A percentile compares a stretch with the other conserved stretches of the same genome.
phyloP scores from a whole-genome alignment of 2,797 vertebrate species.

The Chelon auratus region DNA sequence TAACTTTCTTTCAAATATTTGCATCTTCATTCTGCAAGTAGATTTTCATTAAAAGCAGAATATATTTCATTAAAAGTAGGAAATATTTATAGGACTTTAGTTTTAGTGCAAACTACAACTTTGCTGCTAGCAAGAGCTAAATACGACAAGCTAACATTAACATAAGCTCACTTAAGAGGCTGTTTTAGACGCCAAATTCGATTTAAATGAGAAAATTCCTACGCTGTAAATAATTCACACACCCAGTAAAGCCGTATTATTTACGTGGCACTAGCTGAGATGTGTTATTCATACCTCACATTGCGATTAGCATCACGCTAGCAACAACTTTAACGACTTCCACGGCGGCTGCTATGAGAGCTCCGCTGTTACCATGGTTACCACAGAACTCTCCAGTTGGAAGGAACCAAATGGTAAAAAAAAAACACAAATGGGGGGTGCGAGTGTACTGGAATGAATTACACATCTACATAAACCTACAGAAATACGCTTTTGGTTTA shows the following conservation, averaged over 20 bases:
- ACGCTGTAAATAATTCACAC: not conserved
- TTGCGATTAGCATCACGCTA: slow-evolving; percentile 7
- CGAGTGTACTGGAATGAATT: not conserved
- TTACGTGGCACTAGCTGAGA: not conserved
- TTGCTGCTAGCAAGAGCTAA: no score
- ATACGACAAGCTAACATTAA: no score
- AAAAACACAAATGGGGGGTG: not conserved
- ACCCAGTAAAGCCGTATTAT: not conserved
- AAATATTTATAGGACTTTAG: no score
- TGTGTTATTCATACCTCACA: slow-evolving; percentile 5
- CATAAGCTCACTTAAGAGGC: no score
- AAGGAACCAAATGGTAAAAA: not conserved
- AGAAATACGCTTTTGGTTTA: not conserved
- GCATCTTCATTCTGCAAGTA: no score
- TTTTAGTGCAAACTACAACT: no score
- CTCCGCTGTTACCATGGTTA: not conserved
- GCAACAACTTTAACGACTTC: not conserved
- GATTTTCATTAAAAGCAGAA: not conserved
- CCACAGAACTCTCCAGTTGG: not conserved
- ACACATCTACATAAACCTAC: not conserved
- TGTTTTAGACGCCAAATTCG: no score
- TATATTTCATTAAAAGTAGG: no score
- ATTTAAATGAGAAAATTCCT: not conserved
- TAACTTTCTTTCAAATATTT: no score
- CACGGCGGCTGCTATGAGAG: not conserved